Conservation (phyloP, 2,888 invertebrate genomes). For the Cryptocephalus primarius region DNA sequence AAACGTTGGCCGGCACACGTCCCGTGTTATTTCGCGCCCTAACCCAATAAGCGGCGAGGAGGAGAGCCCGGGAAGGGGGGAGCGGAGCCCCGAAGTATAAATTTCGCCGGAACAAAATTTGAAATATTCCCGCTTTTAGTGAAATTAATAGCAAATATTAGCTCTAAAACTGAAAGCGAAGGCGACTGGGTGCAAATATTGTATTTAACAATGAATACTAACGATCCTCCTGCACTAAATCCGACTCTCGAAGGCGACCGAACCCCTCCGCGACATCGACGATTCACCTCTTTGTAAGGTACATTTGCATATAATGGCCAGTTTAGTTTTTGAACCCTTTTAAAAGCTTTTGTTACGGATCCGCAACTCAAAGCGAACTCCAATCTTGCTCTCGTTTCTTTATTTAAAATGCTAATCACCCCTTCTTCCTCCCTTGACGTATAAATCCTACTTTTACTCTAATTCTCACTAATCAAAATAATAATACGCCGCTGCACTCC, state of each 20-base stretch:
- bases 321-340: constrained; percentile 24
- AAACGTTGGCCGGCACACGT: too few species aligned
- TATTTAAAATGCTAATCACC: too few species aligned
- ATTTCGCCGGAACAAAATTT: constrained; percentile 19
- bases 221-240: constrained; percentile 16
- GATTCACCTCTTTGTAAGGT: constrained; percentile 11
- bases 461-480: too few species aligned
- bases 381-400: too few species aligned
- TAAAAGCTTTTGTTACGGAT: constrained; percentile 9
- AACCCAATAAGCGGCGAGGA: too few species aligned
- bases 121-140: constrained; percentile 25
- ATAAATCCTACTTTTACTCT: too few species aligned
- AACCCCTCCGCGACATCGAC: constrained; percentile 26
- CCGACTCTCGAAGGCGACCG: constrained; percentile 12
- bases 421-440: too few species aligned
- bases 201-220: constrained; percentile 32
- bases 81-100: constrained; percentile 7
- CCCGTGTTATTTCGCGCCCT: too few species aligned
- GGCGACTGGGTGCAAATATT: constrained; percentile 26
- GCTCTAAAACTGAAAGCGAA: constrained; percentile 26
- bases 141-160: constrained; percentile 32
- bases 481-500: too few species aligned
- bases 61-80: too few species aligned
- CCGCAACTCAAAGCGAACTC: too few species aligned
- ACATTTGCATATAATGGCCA: constrained; percentile 24